These are phyloP conservation scores for Herminia tarsipennalis DNA, from an alignment of 2,888 invertebrate genomes.

Conservation along the genomic window DNA sequence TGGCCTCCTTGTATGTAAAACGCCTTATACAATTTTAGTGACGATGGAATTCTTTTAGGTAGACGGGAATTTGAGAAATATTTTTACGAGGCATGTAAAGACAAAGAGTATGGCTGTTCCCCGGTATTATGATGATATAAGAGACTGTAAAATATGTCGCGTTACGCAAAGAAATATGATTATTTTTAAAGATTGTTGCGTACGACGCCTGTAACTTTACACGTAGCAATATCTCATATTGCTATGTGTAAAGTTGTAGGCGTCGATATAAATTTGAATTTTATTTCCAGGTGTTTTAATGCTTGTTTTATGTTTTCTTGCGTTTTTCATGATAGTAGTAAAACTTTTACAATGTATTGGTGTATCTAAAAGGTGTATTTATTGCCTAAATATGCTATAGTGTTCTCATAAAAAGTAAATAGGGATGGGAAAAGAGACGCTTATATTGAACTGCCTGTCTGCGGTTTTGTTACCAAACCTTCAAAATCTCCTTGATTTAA, in stretches of 20 bases:
- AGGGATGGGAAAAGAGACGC: too few species aligned
- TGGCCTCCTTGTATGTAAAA: constrained; percentile 25
- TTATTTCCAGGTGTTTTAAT: constrained; percentile 7
- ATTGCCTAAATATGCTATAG: neutral
- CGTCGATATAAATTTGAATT: constrained; percentile 14
- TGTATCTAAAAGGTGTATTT: neutral
- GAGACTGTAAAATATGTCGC: constrained; percentile 19
- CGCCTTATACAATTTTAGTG: constrained; percentile 41
- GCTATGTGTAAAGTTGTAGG: constrained; percentile 30
- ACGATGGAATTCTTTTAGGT: constrained; percentile 36
- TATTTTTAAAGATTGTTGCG: constrained; percentile 14
- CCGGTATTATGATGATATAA: constrained; percentile 14
- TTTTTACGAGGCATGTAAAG: constrained; percentile 33
- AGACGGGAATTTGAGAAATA: constrained; percentile 35
- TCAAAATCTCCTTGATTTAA: too few species aligned
- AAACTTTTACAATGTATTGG: constrained; percentile 7
- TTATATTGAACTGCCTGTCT: too few species aligned
- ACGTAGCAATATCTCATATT: too few species aligned
- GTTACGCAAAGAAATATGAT: constrained; percentile 24
- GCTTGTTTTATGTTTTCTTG: constrained; percentile 3
- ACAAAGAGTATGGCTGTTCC: constrained; percentile 14
- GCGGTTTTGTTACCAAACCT: too few species aligned
- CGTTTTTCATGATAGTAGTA: constrained; percentile 6
- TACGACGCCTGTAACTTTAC: constrained; percentile 13
- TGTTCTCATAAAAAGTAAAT: too few species aligned